Base-by-base conservation (phyloP, 2,797 vertebrate species). In the Moxostoma hubbsi region DNA sequence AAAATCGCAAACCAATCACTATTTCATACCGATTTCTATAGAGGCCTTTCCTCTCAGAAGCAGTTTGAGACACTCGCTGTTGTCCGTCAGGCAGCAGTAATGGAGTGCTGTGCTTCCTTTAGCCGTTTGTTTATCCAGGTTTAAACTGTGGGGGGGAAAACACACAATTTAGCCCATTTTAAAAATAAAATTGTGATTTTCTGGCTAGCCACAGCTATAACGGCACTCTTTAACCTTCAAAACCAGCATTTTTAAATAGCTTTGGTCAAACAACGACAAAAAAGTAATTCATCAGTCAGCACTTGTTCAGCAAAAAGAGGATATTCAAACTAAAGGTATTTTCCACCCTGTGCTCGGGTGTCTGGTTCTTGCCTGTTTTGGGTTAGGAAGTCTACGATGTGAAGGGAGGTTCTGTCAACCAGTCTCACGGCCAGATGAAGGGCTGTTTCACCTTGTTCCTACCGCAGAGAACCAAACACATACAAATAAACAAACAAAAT, bases 21-120 rank as follows among this genome's bases (percentile, higher is more conserved):
- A 3, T 6, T n/a, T 68, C 92, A 89, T 91, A 99, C 98, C 96
- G 12, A 97, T 99, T 86, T 99, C 97, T 81, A 99, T 97, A 88
- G 97, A 96, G 80, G 98, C 98, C 81, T 99, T 99, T 11, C 98
- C 98, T 58, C 98, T 93, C 82, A 99, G 95, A 63, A 99, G 95
- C 82, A 99, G 95, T 85, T 99, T 99, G 85, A 99, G 95, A 92
- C 98, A 99, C 90, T 99, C 98, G 0, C 95, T 96, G 67, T 98
- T 98, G 94, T 99, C 97, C 0, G 97, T 98, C 88, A 98, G 94
- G 84, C 98, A 99, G 95, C 98, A 99, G 89, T 99, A 99, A 88
- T 99, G 98, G 81, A 99, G 92, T 7, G 97, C 97, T 0, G 97
- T 97, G 92, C 97, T 99, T 85, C 98, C 98, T 91, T 96, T 99